Evolutionary conservation across 2,888 invertebrate species (phyloP), one percentile per base, ranked within the genome.

Genomic region (Euplagia quadripunctaria): DNA sequence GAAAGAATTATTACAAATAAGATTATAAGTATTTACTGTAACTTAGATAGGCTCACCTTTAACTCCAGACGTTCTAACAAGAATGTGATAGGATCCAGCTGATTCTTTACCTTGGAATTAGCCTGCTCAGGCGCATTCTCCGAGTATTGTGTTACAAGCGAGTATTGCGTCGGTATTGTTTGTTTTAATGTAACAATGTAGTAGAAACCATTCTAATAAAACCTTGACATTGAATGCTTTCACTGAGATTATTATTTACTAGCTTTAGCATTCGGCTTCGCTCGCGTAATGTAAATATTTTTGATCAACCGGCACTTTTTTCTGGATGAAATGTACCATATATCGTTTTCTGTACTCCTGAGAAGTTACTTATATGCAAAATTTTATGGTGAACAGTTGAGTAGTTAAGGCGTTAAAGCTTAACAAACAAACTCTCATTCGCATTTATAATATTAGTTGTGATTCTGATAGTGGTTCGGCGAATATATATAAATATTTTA

Each of bases 181-280:
- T 80, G 71, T 74, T 78, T 74, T 75, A 63, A 64, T 31, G 64
- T 41, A 70, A 68, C 83, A 49, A 70, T 66, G 67, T 67, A 51
- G 58, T 79, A 80, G 72, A 74, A 68, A 61, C 66, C 52, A 76
- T 67, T 71, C 31, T 69, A 64, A 64, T 14, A 61, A 55, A 73
- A 67, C 82, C 85, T 80, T 83, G 78, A 80, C 82, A 79, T 82
- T 87, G 76, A 14, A 42, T 16, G 42, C 1, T 58, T 16, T n/a
- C 7, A 46, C 43, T 46, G 43, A 46, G 43, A 46, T 46, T 46
- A 46, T 46, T 46, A n/a, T 66, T n/a, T 17, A 31, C 41, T 68
- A 1, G 6, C 41, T 68, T 16, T n/a, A 14, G 51, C 41, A 7
- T 31, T 5, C 66, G 31, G 7, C 17, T 51, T 31, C 46, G 11